Conservation (phyloP, 2,888 invertebrate genomes). For the Aphodius sticticus region DNA sequence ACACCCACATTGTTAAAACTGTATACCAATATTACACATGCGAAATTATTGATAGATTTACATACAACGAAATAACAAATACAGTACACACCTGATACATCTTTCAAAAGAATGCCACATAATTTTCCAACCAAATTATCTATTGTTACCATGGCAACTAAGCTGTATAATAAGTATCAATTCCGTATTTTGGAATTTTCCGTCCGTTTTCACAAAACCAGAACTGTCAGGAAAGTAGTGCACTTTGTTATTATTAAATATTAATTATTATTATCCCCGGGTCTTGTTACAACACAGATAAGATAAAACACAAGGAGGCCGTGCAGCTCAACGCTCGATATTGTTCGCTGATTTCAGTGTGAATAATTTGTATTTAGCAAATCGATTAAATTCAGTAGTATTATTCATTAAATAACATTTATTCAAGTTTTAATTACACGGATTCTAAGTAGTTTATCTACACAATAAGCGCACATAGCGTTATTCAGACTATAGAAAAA, state of each 20-base stretch:
- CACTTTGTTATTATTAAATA: not conserved
- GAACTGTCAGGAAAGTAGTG: not conserved
- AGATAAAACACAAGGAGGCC: not conserved
- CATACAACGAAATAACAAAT: too few relatives aligned
- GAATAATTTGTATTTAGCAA: not conserved
- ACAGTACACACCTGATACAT: conserved; percentile 62
- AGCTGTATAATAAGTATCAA: not conserved
- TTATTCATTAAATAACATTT: not conserved
- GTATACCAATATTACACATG: too few relatives aligned
- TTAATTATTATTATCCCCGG: not conserved
- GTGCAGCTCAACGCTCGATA: not conserved
- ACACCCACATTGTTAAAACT: too few relatives aligned
- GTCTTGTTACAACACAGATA: not conserved
- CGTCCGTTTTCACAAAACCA: not conserved
- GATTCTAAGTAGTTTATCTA: too few relatives aligned
- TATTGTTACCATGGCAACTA: conserved; percentile 53
- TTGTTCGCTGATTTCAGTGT: not conserved
- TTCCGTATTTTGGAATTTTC: not conserved
- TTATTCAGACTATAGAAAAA: too few relatives aligned
- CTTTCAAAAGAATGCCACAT: conserved; percentile 64
- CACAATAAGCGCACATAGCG: too few relatives aligned
- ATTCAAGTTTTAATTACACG: not conserved
- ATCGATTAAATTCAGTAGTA: not conserved
- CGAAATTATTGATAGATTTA: too few relatives aligned
- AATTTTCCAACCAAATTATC: conserved; percentile 68